These are phyloP conservation scores for Halcyon senegalensis DNA, from an alignment of 2,113 vertebrate species.

Conservation along the genomic window DNA sequence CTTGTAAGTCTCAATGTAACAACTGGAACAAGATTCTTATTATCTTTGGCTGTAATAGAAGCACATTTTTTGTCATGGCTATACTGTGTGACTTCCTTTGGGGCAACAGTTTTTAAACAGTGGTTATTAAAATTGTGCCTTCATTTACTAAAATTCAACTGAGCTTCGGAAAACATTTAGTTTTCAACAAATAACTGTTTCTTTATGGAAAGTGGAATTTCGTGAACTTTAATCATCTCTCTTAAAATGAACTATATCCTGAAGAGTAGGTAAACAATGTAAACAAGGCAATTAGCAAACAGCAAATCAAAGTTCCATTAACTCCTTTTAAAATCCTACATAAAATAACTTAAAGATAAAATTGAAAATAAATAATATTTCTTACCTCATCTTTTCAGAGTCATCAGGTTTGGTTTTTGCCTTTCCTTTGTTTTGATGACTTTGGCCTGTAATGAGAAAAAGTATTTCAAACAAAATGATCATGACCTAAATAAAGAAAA, in stretches of 20 bases:
- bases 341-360: neutral
- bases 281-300: neutral
- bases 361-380: neutral
- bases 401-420: conserved; percentile 57
- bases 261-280: neutral
- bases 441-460: conserved; percentile 53
- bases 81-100: neutral
- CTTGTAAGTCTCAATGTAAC: neutral
- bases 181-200: neutral
- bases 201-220: neutral
- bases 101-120: neutral
- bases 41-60: neutral
- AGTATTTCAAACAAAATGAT: neutral
- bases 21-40: neutral
- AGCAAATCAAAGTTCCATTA: neutral
- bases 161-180: neutral
- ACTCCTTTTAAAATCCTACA: neutral
- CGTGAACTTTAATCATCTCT: neutral
- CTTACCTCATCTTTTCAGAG: conserved; percentile 69
- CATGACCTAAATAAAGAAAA: neutral
- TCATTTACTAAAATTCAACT: neutral
- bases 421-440: conserved; percentile 67
- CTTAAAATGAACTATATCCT: neutral
- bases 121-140: neutral
- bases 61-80: neutral